Evolutionary conservation across 92 coral and sea anemone species (phyloP).

Genomic region (Zoanthus gigantus): DNA sequence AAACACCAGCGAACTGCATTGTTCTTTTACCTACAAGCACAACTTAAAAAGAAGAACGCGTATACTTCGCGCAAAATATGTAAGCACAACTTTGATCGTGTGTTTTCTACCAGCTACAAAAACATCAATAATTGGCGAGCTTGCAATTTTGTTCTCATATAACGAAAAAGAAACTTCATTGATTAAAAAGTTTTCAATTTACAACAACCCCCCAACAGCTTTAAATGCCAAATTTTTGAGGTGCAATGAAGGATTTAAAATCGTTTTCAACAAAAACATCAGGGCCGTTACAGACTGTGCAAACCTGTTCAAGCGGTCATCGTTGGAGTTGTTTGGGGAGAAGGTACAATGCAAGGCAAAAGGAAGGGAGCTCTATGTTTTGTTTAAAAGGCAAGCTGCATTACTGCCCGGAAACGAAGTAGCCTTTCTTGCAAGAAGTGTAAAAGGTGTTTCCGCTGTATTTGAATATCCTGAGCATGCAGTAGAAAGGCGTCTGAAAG

Average conservation of each 20-base stretch:
- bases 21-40: neutral
- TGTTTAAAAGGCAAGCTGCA: neutral
- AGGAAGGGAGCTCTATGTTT: neutral
- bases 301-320: neutral
- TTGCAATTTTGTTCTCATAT: constrained; percentile 3
- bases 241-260: neutral
- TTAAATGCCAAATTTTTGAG: neutral
- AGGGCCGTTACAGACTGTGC: neutral
- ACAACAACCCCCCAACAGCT: neutral
- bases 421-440: neutral
- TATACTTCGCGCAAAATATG: neutral
- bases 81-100: neutral
- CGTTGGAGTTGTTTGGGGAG: neutral
- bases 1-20: constrained; percentile 19
- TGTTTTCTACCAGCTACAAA: neutral
- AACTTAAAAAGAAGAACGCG: neutral
- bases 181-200: neutral
- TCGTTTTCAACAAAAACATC: constrained; percentile 3
- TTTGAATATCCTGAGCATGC: neutral
- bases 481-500: neutral
- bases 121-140: neutral
- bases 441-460: neutral
- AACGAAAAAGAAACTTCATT: neutral
- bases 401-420: neutral
- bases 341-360: neutral